Conservation (phyloP, 2,888 invertebrate genomes). For the Plutella xylostella region DNA sequence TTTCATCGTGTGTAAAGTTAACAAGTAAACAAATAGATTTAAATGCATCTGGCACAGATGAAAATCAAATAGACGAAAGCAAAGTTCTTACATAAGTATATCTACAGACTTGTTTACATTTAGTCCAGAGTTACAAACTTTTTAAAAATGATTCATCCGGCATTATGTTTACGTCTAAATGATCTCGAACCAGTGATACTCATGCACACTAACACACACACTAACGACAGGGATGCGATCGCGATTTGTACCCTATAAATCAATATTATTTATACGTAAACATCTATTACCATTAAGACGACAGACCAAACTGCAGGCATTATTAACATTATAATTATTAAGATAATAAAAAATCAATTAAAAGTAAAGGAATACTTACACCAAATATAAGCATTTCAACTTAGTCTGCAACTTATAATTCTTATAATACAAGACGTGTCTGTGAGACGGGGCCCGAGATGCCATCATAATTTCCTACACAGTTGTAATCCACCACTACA, state of each 20-base stretch:
- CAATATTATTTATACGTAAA: constrained; percentile 21
- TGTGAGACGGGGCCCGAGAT: too few relatives aligned
- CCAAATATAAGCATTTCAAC: constrained; percentile 1
- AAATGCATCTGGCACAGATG: constrained; percentile 3
- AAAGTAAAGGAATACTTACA: constrained; percentile 1
- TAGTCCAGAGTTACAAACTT: constrained; percentile 27
- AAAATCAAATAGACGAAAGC: neutral
- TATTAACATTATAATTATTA: neutral
- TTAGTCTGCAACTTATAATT: neutral
- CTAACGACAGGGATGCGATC: too few relatives aligned
- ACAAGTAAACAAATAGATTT: constrained; percentile 1
- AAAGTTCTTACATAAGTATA: constrained; percentile 5
- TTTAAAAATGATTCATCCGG: constrained; percentile 14
- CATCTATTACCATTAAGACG: constrained; percentile 24
- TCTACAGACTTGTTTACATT: constrained; percentile 50
- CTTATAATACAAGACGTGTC: neutral
- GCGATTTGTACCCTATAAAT: neutral
- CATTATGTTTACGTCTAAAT: constrained; percentile 35
- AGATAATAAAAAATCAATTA: neutral
- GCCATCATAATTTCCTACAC: too few relatives aligned
- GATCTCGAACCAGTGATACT: constrained; percentile 16
- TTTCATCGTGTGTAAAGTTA: neutral
- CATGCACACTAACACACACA: too few relatives aligned
- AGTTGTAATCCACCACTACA: neutral
- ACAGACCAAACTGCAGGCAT: constrained; percentile 32